A percentile compares a stretch with the other conserved stretches of the same genome.
phyloP scores from a whole-genome alignment of 1,140 invertebrate species.

The Condylostylus longicornis region DNA sequence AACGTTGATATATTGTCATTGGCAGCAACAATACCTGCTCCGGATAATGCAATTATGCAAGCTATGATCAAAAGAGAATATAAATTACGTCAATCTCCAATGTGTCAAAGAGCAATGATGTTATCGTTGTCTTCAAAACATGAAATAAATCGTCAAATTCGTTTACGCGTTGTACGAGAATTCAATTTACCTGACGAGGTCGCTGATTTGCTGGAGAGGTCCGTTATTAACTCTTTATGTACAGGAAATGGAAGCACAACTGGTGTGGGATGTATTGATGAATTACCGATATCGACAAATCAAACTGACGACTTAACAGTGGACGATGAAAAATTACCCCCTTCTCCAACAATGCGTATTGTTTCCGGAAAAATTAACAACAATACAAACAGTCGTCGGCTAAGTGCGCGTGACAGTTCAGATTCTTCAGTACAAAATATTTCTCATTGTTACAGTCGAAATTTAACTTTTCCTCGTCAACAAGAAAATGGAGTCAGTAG shows the following conservation, averaged over 20 bases:
- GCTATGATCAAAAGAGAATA: conserved; percentile 75
- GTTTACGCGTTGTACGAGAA: conserved; percentile 78
- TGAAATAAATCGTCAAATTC: conserved; percentile 62
- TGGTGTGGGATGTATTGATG: conserved; percentile 2
- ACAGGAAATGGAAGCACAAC: too few species aligned
- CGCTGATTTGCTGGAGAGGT: conserved; percentile 61
- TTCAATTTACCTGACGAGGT: conserved; percentile 86
- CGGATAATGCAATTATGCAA: conserved; percentile 55
- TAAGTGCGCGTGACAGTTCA: conserved; percentile 10
- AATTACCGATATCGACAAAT: conserved; percentile 9
- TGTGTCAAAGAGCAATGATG: conserved; percentile 58
- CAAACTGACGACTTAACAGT: conserved; percentile 14
- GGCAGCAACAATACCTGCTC: conserved; percentile 49
- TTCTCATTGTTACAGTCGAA: conserved; percentile 29
- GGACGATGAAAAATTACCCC: conserved; percentile 20
- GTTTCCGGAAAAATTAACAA: too few species aligned
- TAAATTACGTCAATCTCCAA: conserved; percentile 64
- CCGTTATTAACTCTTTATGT: conserved; percentile 16
- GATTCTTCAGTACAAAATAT: conserved; percentile 10
- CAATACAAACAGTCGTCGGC: conserved; percentile 20
- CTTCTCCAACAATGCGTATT: conserved; percentile 28
- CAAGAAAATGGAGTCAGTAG: conserved; percentile 16
- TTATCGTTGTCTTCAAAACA: conserved; percentile 59
- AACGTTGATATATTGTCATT: conserved; percentile 44
- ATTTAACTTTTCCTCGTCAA: conserved; percentile 46